These are phyloP conservation scores for Melieria picta DNA, from an alignment of 2,888 invertebrate genomes.

Conservation along the genomic window DNA sequence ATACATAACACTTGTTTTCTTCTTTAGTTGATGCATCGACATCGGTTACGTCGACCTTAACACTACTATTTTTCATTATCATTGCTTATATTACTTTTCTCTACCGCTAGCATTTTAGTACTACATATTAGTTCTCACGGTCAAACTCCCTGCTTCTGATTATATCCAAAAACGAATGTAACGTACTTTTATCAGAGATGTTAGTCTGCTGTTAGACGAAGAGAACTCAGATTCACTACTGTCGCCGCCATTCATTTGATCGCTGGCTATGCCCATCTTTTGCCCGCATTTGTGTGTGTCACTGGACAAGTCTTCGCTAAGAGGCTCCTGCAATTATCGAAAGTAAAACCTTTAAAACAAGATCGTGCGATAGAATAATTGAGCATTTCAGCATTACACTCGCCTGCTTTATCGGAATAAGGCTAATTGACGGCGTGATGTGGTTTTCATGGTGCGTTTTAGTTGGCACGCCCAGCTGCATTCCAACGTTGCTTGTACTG, in stretches of 20 bases:
- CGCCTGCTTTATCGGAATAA: constrained; percentile 86
- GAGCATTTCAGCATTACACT: constrained; percentile 37
- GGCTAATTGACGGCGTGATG: constrained; percentile 85
- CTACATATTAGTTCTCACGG: too few relatives aligned
- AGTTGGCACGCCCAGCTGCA: constrained; percentile 47
- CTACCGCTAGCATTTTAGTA: too few relatives aligned
- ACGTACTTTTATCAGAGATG: constrained; percentile 79
- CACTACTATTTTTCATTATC: too few relatives aligned
- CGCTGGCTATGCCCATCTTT: constrained; percentile 22
- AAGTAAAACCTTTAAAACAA: constrained; percentile 8
- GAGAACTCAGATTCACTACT: constrained; percentile 60
- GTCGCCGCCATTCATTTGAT: constrained; percentile 42
- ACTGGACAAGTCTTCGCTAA: constrained; percentile 49
- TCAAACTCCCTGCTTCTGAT: too few relatives aligned
- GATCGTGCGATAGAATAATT: constrained; percentile 2
- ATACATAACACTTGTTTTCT: too few relatives aligned
- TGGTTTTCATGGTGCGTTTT: constrained; percentile 64
- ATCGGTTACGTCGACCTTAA: too few relatives aligned
- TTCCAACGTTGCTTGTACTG: constrained; percentile 52
- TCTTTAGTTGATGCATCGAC: too few relatives aligned
- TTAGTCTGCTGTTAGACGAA: constrained; percentile 75
- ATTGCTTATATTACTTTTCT: too few relatives aligned
- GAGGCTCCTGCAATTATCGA: constrained; percentile 53
- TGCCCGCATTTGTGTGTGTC: constrained; percentile 41
- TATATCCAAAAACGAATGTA: too few relatives aligned